A percentile compares a stretch with the other conserved stretches of the same genome.
phyloP scores from a whole-genome alignment of 2,113 vertebrate species.

The Stercorarius parasiticus region DNA sequence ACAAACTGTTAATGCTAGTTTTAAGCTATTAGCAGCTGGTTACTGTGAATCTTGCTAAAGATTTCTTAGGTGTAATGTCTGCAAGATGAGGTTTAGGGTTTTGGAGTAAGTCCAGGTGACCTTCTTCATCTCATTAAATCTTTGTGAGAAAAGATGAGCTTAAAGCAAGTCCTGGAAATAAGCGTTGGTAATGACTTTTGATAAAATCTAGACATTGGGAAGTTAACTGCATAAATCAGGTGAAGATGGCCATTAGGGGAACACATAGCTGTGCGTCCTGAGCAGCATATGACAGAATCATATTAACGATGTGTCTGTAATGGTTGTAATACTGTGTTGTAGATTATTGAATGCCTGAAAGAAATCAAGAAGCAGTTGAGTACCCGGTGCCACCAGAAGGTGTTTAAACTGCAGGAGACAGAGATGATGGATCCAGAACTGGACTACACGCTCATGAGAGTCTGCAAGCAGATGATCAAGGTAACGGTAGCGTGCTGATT shows the following conservation, averaged over 20 bases:
- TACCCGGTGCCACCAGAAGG: constrained; percentile 87
- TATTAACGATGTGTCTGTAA: background rate
- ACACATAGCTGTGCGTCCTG: background rate
- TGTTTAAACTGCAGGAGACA: constrained; percentile 94
- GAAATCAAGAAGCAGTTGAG: constrained; percentile 88
- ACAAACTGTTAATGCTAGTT: background rate
- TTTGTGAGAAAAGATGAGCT: background rate
- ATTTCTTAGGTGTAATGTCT: background rate
- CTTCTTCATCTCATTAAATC: background rate
- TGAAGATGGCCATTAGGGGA: background rate
- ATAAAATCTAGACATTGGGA: background rate
- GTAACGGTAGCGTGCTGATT: constrained; percentile 52
- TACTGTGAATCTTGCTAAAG: background rate
- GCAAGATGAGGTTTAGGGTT: background rate
- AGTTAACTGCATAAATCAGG: background rate
- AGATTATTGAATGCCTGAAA: constrained; percentile 97
- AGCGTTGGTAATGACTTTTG: background rate
- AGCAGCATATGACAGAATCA: background rate
- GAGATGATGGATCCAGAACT: constrained; percentile 97
- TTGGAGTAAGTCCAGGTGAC: background rate
- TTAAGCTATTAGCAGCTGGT: background rate
- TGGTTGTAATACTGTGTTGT: background rate
- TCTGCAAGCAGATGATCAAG: constrained; percentile 98
- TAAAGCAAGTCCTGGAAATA: background rate
- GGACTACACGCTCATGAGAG: constrained; percentile 95